phyloP scores from a whole-genome alignment of 1,140 invertebrate genomes.

The Brachionus calyciflorus region DNA sequence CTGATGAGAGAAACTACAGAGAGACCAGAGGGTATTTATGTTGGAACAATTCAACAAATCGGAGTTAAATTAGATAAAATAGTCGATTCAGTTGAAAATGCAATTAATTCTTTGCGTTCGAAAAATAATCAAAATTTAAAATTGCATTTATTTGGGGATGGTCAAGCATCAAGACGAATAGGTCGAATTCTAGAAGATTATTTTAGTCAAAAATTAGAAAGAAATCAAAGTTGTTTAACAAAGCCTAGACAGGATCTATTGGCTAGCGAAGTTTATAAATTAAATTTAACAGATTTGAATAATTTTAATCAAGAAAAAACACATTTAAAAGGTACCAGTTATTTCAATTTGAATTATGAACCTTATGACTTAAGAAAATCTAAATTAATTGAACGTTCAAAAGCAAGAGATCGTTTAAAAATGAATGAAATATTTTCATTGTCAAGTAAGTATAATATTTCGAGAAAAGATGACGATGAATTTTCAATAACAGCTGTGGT shows the following conservation, averaged over 20 bases:
- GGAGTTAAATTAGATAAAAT: not conserved
- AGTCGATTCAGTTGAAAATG: not conserved
- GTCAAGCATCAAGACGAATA: not conserved
- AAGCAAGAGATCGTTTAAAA: too few species aligned
- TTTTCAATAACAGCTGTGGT: too few species aligned
- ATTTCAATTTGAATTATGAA: too few species aligned
- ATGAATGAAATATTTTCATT: too few species aligned
- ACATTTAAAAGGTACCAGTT: too few species aligned
- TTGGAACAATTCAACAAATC: not conserved
- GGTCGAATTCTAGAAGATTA: not conserved
- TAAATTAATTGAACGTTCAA: too few species aligned
- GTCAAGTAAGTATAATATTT: too few species aligned
- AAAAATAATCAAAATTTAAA: not conserved
- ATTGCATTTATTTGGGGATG: constrained; percentile 7
- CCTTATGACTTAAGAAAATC: too few species aligned
- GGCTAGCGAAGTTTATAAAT: not conserved
- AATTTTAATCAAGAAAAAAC: not conserved
- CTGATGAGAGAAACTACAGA: too few species aligned
- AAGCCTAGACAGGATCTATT: not conserved
- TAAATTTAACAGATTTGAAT: not conserved
- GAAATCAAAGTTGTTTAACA: not conserved
- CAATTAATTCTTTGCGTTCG: not conserved
- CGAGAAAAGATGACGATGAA: too few species aligned
- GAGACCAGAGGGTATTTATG: not conserved
- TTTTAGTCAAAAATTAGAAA: not conserved